Conservation (phyloP, 2,113 vertebrate genomes). For the Corythaeola cristata region DNA sequence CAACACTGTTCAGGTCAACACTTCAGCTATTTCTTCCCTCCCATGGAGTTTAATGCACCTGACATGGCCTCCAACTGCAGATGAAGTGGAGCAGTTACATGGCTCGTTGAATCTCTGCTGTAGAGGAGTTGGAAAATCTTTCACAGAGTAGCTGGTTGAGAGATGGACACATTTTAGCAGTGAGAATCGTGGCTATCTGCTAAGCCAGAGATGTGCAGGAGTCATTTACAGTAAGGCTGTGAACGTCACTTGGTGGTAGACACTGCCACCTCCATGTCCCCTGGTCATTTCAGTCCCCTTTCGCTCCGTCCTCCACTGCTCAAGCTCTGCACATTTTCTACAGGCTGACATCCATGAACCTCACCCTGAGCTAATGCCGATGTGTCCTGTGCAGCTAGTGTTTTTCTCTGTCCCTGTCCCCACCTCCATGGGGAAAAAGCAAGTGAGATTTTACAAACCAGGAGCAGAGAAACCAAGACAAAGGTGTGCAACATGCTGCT, state of each 20-base stretch:
- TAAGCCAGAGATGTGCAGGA: neutral
- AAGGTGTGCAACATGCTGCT: neutral
- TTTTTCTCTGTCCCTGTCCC: rapidly evolving
- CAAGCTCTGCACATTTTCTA: neutral
- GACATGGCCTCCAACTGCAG: neutral
- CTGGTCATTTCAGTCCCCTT: neutral
- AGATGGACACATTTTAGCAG: neutral
- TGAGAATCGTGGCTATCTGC: neutral
- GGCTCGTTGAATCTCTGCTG: neutral
- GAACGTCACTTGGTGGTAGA: neutral
- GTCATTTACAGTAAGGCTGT: neutral
- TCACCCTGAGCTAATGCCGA: neutral
- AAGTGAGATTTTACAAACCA: neutral
- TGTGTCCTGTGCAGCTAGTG: neutral
- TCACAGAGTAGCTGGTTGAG: neutral
- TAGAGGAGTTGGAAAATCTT: neutral
- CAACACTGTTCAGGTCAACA: neutral
- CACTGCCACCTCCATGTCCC: neutral
- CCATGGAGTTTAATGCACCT: neutral
- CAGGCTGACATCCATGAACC: neutral
- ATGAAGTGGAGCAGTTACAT: neutral
- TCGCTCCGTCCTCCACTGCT: rapidly evolving
- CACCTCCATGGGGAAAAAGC: neutral
- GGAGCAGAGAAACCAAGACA: neutral
- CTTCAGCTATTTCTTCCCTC: neutral